A percentile compares a stretch with the other conserved stretches of the same genome.
Conservation (phyloP, 2,888 invertebrate species). For the Acanthosepion lycidas region DNA sequence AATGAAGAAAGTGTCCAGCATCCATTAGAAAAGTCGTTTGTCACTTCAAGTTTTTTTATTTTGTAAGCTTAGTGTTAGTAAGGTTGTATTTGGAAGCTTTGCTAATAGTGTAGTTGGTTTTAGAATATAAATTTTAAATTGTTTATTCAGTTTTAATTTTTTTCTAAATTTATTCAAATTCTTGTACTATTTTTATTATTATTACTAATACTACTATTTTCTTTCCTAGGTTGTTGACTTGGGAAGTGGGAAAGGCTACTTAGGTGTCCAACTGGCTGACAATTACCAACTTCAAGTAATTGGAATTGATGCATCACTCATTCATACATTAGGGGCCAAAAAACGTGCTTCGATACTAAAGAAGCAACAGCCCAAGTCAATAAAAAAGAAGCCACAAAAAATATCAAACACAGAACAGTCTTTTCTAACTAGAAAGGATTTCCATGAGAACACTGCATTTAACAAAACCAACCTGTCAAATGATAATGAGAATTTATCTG, state of each 20-base stretch:
- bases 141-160: too few relatives aligned
- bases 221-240: conserved; percentile 83
- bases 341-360: conserved; percentile 64
- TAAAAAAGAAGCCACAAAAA: conserved; percentile 48
- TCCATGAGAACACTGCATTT: not conserved
- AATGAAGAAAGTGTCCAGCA: too few relatives aligned
- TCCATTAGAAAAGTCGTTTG: too few relatives aligned
- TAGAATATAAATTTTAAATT: too few relatives aligned
- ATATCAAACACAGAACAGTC: not conserved
- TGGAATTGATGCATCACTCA: conserved; percentile 85
- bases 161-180: not conserved
- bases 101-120: too few relatives aligned
- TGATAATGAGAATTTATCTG: not conserved
- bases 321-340: conserved; percentile 82
- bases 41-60: too few relatives aligned
- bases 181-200: too few relatives aligned
- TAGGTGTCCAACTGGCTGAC: conserved; percentile 84
- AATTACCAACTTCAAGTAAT: conserved; percentile 84
- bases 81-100: too few relatives aligned
- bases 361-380: conserved; percentile 64
- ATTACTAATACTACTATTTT: not conserved
- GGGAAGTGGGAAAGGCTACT: conserved; percentile 91
- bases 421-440: conserved; percentile 49
- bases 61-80: too few relatives aligned
- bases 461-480: not conserved